These are phyloP conservation scores for Andrena bucephala DNA, from an alignment of 2,888 invertebrate genomes.

Conservation along the genomic window DNA sequence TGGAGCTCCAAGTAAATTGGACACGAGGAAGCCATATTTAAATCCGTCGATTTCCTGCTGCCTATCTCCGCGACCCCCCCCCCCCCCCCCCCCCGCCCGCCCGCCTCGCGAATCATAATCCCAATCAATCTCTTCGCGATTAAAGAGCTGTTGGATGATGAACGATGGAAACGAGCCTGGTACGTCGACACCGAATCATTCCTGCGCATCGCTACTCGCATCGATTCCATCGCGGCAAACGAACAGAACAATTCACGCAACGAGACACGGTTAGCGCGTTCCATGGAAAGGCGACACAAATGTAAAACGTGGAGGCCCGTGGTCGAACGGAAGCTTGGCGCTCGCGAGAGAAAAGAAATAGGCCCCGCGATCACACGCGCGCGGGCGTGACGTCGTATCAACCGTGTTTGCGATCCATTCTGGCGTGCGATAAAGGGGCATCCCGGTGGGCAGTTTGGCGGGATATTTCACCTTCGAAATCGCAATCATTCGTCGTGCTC, in stretches of 20 bases:
- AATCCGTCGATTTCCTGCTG: too few relatives aligned
- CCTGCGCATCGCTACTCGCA: slow-evolving; percentile 37
- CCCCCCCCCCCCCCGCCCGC: too few relatives aligned
- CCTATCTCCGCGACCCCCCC: too few relatives aligned
- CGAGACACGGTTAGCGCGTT: slow-evolving; percentile 9
- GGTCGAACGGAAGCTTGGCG: slow-evolving; percentile 20
- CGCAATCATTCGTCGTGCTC: slow-evolving; percentile 16
- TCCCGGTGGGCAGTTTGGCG: slow-evolving; percentile 1
- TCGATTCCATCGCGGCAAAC: slow-evolving; percentile 40
- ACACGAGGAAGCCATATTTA: too few relatives aligned
- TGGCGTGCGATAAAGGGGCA: slow-evolving; percentile 18
- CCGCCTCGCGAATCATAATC: neutral
- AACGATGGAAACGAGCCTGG: slow-evolving; percentile 22
- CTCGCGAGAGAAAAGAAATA: neutral
- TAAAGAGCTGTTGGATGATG: neutral
- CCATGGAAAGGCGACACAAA: slow-evolving; percentile 19
- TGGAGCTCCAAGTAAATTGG: too few relatives aligned
- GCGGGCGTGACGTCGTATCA: slow-evolving; percentile 9
- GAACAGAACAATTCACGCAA: slow-evolving; percentile 33
- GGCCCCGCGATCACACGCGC: neutral
- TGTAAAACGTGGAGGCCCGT: neutral
- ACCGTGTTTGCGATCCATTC: slow-evolving; percentile 37
- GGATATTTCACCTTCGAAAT: slow-evolving; percentile 28
- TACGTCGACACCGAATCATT: slow-evolving; percentile 30
- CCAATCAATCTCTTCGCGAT: neutral